phyloP scores from a whole-genome alignment of 2,797 vertebrate genomes.

The Lophotriccus pileatus region DNA sequence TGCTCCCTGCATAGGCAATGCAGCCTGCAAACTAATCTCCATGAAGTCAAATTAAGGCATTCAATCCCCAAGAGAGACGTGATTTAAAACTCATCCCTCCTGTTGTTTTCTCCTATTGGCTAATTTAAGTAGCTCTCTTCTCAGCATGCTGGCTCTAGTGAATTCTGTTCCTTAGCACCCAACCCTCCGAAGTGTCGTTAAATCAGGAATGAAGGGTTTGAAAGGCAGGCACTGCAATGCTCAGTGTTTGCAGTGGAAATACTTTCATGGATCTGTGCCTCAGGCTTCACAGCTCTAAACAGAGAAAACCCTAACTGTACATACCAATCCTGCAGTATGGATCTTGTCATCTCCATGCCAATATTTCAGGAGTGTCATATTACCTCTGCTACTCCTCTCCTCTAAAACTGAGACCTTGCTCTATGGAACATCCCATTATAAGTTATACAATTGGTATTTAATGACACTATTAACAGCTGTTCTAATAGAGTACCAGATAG shows the following conservation, averaged over 20 bases:
- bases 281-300: background rate
- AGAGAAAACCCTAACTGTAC: background rate
- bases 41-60: conserved; percentile 64
- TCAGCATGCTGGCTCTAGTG: conserved; percentile 41
- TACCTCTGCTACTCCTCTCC: background rate
- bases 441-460: background rate
- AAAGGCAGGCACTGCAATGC: background rate
- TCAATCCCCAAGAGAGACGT: conserved; percentile 25
- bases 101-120: conserved; percentile 62
- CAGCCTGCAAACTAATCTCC: conserved; percentile 62
- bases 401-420: background rate
- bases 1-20: conserved; percentile 18
- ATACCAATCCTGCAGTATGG: background rate
- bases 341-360: background rate
- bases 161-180: conserved; percentile 58
- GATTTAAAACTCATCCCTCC: conserved; percentile 64
- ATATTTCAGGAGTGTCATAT: background rate
- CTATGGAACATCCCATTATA: background rate
- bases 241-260: background rate
- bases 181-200: conserved; percentile 25
- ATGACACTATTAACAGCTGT: background rate
- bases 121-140: conserved; percentile 63
- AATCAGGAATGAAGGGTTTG: conserved; percentile 24
- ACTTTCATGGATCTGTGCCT: background rate
- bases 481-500: background rate